phyloP scores from a whole-genome alignment of 2,888 invertebrate genomes.

The Macroteleia sp. region DNA sequence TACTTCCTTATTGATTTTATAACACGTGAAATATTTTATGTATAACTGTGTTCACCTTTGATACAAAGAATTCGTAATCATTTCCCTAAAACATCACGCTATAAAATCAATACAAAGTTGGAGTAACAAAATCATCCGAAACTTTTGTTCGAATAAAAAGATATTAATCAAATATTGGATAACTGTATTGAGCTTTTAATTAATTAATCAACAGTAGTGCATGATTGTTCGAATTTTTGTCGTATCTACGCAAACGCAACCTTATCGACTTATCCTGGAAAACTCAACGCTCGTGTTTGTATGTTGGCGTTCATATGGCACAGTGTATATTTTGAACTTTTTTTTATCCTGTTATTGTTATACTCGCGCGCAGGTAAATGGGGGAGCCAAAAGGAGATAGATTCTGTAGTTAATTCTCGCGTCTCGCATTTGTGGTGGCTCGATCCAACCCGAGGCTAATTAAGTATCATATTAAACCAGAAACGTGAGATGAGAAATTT shows the following conservation, averaged over 20 bases:
- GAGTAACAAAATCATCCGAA: no score
- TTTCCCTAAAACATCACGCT: no score
- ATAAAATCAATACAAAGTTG: no score
- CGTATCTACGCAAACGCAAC: conserved; percentile 79
- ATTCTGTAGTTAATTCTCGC: conserved; percentile 46
- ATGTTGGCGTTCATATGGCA: conserved; percentile 30
- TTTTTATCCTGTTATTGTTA: conserved; percentile 33
- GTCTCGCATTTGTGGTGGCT: conserved; percentile 52
- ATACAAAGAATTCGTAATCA: no score
- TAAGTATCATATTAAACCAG: conserved; percentile 80
- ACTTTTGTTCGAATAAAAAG: no score
- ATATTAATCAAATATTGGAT: no score
- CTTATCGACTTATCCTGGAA: conserved; percentile 77
- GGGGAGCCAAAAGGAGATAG: conserved; percentile 48
- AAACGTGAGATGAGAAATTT: conserved; percentile 73
- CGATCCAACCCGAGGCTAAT: conserved; percentile 73
- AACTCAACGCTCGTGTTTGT: conserved; percentile 30
- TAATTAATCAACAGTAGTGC: no score
- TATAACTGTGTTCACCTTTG: no score
- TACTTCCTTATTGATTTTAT: no score
- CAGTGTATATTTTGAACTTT: conserved; percentile 22
- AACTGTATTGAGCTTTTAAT: no score
- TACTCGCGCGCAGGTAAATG: conserved; percentile 21
- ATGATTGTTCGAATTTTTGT: no score
- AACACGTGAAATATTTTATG: no score